Conservation (phyloP, 2,888 invertebrate genomes). For the Pandemis cinnamomeana region DNA sequence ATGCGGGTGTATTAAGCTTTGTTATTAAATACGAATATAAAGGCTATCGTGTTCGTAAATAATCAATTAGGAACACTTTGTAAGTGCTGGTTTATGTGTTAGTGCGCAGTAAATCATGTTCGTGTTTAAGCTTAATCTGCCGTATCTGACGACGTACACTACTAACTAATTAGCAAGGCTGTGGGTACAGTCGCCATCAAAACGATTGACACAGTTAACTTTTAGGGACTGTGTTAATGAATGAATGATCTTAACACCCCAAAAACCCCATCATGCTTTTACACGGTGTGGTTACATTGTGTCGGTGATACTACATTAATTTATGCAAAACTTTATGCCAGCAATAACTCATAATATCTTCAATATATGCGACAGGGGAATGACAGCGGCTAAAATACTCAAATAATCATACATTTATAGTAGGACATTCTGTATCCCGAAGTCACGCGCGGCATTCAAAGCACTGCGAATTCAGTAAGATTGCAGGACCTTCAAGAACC, state of each 20-base stretch:
- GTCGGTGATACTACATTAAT: no score
- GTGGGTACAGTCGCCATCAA: neutral
- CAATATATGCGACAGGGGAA: no score
- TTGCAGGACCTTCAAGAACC: slow-evolving; percentile 64
- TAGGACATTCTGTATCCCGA: slow-evolving; percentile 20
- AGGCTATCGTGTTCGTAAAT: slow-evolving; percentile 28
- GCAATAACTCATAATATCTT: no score
- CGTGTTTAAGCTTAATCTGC: slow-evolving; percentile 25
- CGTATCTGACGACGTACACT: slow-evolving; percentile 30
- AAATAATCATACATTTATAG: no score
- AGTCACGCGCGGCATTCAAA: slow-evolving; percentile 48
- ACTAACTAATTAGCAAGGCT: slow-evolving; percentile 28
- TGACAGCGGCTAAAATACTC: neutral
- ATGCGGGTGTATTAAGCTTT: neutral
- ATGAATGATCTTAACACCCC: no score
- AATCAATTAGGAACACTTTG: slow-evolving; percentile 28
- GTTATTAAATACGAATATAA: slow-evolving; percentile 6
- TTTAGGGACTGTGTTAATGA: neutral
- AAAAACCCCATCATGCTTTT: no score
- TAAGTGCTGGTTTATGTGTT: slow-evolving; percentile 36
- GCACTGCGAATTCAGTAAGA: slow-evolving; percentile 64
- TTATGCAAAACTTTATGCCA: no score
- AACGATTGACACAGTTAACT: neutral
- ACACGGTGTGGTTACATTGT: no score
- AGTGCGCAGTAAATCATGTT: slow-evolving; percentile 39